Percentiles rank a stretch among this genome's conserved stretches.
Evolutionary conservation across 2,797 vertebrate species (phyloP).

Genomic region (Spheniscus humboldti): DNA sequence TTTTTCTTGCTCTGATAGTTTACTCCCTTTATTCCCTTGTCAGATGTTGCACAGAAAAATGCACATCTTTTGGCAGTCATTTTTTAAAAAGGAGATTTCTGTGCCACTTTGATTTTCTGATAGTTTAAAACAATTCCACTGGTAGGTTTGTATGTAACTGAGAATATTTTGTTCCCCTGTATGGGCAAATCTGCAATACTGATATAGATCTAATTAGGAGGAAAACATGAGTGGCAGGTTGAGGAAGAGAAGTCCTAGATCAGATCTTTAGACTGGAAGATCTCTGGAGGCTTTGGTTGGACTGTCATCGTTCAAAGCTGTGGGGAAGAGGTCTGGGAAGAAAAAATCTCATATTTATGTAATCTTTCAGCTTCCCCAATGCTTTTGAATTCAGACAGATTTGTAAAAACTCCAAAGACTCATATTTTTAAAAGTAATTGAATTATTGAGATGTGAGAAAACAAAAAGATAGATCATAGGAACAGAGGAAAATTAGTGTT

Average conservation of each 20-base stretch:
- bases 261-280: neutral
- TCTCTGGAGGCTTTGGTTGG: neutral
- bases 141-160: neutral
- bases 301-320: neutral
- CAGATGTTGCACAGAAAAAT: neutral
- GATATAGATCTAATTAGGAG: neutral
- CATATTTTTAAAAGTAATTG: neutral
- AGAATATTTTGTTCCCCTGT: neutral
- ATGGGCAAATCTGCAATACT: neutral
- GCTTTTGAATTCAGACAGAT: neutral
- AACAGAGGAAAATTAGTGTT: neutral
- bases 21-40: neutral
- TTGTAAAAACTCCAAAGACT: neutral
- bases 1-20: neutral
- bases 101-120: neutral
- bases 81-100: neutral
- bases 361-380: neutral
- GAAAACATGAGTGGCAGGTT: neutral
- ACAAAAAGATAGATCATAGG: neutral
- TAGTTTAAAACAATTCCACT: neutral
- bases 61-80: neutral
- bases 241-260: neutral
- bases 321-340: neutral
- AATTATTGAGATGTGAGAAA: neutral
- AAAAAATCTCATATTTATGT: neutral